Evolutionary conservation across 92 coral and sea anemone species (phyloP), one percentile per base, ranked within the genome.

Genomic region (Heteractis magnifica): DNA sequence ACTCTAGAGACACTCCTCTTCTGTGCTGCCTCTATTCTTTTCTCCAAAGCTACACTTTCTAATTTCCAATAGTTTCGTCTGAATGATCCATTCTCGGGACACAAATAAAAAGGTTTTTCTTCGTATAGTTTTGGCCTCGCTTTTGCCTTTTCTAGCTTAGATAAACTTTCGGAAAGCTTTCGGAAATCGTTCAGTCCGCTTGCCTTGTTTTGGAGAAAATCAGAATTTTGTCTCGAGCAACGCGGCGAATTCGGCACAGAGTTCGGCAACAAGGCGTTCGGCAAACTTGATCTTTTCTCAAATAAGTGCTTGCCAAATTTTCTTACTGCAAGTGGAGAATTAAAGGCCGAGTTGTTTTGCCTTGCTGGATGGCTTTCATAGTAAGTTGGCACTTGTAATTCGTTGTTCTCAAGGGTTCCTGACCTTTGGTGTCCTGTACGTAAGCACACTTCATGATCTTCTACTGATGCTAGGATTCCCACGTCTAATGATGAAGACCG

Each of bases 71-170:
- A 81, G 15, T 65, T 55, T 8, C 62, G 77, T 16, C 84, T 71
- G 73, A 81, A 81, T 21, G 84, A 49, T 3, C 84, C 84, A 48
- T 81, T 81, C 20, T 81, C 65, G 3, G 84, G 84, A 20, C 77
- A 71, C 77, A 81, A 52, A 81, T 81, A 81, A 81, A 81, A 81
- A n/a, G 84, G 84, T 51, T 81, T 52, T 16, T 81, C 84, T 59
- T 68, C 84, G 65, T 81, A 81, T 7, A 41, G 56, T 51, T 51
- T 14, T 41, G 77, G 64, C 16, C 84, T 65, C 11, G 55, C 77
- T 70, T 81, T 81, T 20, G 84, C 77, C 19, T 81, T 60, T 11
- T 12, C 65, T 11, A 71, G n/a, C 26, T 59, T 16, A 12, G 51
- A 51, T 20, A 49, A 74, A 49, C 56, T 65, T 1, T 20, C 50